Percentiles rank a stretch among this genome's conserved stretches.
These are phyloP conservation scores for Cynaeus angustus DNA, from an alignment of 2,888 invertebrate genomes.

Conservation along the genomic window DNA sequence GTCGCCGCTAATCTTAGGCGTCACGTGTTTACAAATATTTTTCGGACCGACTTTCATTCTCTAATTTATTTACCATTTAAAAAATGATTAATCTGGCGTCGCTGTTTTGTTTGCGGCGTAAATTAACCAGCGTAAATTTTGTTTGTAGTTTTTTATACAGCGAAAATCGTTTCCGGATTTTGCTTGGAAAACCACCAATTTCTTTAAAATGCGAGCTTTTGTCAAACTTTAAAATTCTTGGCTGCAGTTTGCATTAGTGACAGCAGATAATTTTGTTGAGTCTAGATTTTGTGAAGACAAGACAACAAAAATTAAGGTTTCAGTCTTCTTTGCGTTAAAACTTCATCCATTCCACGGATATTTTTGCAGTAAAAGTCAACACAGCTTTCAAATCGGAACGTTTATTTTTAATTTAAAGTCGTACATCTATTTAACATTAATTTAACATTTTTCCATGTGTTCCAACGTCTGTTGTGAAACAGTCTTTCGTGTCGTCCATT, in stretches of 20 bases:
- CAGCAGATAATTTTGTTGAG: background rate
- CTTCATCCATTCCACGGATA: too few species aligned
- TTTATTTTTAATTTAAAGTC: too few species aligned
- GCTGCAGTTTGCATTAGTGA: background rate
- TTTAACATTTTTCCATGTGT: background rate
- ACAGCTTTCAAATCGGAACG: too few species aligned
- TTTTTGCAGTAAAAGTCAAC: too few species aligned
- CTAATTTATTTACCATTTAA: slow-evolving; percentile 8
- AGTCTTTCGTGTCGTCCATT: slow-evolving; percentile 9
- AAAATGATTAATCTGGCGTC: background rate
- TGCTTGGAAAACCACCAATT: too few species aligned
- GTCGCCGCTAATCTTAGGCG: slow-evolving; percentile 1
- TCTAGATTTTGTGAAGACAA: background rate
- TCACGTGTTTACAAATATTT: slow-evolving; percentile 13
- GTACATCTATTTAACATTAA: too few species aligned
- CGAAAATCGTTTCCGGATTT: too few species aligned
- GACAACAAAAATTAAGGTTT: too few species aligned
- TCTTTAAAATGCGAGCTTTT: background rate
- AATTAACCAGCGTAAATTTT: background rate
- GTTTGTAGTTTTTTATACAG: too few species aligned
- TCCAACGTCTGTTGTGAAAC: slow-evolving; percentile 3
- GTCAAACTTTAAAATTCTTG: background rate
- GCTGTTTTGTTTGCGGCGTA: background rate
- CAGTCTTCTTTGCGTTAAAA: too few species aligned
- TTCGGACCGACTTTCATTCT: background rate